Base-by-base conservation (phyloP, 2,797 vertebrate genomes). In the Hoplostethus atlanticus region DNA sequence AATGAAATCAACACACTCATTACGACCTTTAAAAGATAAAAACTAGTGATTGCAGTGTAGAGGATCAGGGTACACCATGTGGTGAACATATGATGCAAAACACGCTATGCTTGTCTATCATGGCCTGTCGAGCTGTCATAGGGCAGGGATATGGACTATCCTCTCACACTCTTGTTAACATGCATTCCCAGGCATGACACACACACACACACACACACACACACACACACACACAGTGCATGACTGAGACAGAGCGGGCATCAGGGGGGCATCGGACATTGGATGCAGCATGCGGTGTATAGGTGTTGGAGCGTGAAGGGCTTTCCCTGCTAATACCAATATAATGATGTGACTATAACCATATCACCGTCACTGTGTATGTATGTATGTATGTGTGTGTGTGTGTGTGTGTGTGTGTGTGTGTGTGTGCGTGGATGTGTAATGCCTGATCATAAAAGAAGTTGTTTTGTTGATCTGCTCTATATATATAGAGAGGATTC, bases 221-320 rank as follows among this genome's bases (percentile, higher is more conserved):
- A 30, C 25, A 61, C 44, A 62, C 60, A 47, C 59, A 50, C n/a
- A 65, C 17, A 38, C 31, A 67, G 11, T 57, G 68, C 62, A 65
- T 44, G 74, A 68, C 56, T 61, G 46, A 88, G 69, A 75, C 25
- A 4, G 46, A 77, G 15, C 56, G 58, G 79, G 70, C 77, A 66
- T 79, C 52, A 66, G 57, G 15, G 61, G 61, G 79, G 68, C 77
- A 66, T 79, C 50, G 68, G 57, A 58, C 13, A 53, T 2, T 30
- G 68, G 54, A 69, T 75, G 71, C 21, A 53, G 52, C 68, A 73
- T 42, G 80, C 67, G 34, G 73, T 42, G 67, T 57, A 90, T 57
- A 90, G 83, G 92, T 92, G 87, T 89, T 90, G 83, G 79, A 91
- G 91, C 92, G 80, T 94, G 90, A 93, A 86, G 59, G 42, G 34